Conservation (phyloP, 2,113 vertebrate species). For the Paradisaea rubra region DNA sequence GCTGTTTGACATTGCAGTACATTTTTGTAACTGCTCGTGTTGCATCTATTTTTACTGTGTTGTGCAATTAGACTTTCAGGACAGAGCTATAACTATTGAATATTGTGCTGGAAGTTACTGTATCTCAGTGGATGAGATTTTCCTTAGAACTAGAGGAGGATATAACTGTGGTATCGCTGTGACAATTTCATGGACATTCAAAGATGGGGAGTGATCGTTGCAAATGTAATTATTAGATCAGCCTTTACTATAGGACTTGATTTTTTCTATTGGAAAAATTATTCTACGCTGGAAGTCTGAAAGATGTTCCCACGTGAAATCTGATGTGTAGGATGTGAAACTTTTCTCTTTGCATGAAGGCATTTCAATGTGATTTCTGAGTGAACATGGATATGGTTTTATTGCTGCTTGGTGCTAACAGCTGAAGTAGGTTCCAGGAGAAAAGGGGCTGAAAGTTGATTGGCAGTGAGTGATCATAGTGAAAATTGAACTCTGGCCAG, state of each 20-base stretch:
- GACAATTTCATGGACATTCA: neutral
- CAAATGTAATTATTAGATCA: neutral
- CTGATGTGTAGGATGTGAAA: neutral
- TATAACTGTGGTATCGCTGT: neutral
- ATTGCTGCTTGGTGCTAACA: neutral
- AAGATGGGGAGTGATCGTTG: neutral
- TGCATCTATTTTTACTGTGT: conserved; percentile 11
- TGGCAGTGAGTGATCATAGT: neutral
- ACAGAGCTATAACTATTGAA: neutral
- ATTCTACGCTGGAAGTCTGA: neutral
- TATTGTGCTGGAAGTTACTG: neutral
- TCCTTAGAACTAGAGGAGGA: neutral
- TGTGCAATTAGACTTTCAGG: conserved; percentile 35
- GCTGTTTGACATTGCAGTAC: neutral
- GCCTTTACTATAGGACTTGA: neutral
- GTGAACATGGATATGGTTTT: neutral
- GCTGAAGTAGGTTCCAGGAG: neutral
- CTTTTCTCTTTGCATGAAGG: neutral
- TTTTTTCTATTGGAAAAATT: neutral
- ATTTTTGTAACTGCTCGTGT: neutral
- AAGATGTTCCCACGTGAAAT: neutral
- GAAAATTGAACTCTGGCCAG: neutral
- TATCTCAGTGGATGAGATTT: neutral
- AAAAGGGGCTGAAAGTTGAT: neutral
- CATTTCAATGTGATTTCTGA: neutral